Evolutionary conservation across 2,797 vertebrate genomes (phyloP).

Genomic region (Brotogeris chrysoptera): DNA sequence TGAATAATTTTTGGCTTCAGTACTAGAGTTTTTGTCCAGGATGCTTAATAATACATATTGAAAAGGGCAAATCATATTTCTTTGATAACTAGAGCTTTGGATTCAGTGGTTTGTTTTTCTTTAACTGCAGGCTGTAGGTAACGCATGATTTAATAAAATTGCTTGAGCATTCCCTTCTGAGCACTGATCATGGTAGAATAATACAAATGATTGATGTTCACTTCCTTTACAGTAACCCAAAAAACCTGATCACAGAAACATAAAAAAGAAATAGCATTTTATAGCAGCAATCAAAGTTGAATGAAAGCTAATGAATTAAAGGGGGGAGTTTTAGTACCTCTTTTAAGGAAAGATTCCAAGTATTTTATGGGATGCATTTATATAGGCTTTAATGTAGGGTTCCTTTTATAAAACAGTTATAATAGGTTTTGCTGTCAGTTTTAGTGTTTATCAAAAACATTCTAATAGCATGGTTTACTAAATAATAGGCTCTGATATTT

Average conservation of each 20-base stretch:
- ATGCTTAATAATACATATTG: neutral
- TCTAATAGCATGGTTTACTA: neutral
- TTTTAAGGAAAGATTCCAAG: constrained; percentile 12
- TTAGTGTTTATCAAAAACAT: neutral
- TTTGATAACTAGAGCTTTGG: neutral
- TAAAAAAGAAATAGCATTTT: constrained; percentile 61
- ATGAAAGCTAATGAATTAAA: constrained; percentile 65
- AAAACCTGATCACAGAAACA: constrained; percentile 34
- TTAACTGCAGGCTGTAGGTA: constrained; percentile 23
- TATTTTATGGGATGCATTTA: constrained; percentile 31
- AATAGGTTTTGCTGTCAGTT: neutral
- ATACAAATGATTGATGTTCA: constrained; percentile 48
- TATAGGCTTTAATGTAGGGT: neutral
- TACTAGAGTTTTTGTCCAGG: neutral
- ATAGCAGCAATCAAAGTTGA: constrained; percentile 55
- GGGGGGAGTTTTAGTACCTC: constrained; percentile 1
- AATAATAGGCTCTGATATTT: neutral
- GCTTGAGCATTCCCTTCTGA: constrained; percentile 42
- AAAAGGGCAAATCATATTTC: constrained; percentile 10
- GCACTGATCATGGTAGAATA: constrained; percentile 33
- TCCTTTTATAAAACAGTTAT: neutral
- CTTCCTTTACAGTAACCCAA: constrained; percentile 44
- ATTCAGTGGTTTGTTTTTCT: constrained; percentile 35
- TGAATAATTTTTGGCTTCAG: neutral
- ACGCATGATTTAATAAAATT: constrained; percentile 45